These are phyloP conservation scores for Zootoca vivipara DNA, from an alignment of 2,113 vertebrate genomes.

Conservation along the genomic window DNA sequence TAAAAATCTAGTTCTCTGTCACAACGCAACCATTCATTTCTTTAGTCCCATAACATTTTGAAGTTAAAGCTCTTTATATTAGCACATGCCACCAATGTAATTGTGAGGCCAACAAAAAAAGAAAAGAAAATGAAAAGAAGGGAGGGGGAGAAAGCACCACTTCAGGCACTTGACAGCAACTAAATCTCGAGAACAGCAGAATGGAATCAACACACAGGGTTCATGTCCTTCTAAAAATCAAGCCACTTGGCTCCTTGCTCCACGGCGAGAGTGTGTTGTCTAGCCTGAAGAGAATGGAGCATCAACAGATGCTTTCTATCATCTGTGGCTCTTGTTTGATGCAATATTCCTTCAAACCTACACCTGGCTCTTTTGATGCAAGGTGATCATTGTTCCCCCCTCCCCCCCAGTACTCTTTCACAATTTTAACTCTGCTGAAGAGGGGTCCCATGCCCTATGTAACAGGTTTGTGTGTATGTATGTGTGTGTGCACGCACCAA, in stretches of 20 bases:
- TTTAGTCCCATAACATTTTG: slow-evolving; percentile 90
- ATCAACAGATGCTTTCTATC: slow-evolving; percentile 81
- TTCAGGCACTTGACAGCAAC: slow-evolving; percentile 99
- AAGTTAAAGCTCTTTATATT: slow-evolving; percentile 99
- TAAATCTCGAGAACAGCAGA: slow-evolving; percentile 98
- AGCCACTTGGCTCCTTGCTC: slow-evolving; percentile 85
- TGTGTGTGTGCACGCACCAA: slow-evolving; percentile 70
- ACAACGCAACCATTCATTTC: slow-evolving; percentile 82
- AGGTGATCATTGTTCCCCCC: slow-evolving; percentile 73
- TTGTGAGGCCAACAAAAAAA: slow-evolving; percentile 94
- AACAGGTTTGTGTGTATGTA: slow-evolving; percentile 77
- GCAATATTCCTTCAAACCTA: slow-evolving; percentile 83
- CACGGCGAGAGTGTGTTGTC: slow-evolving; percentile 81
- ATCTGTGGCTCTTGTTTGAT: slow-evolving; percentile 81
- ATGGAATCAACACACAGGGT: slow-evolving; percentile 89
- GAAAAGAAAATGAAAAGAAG: slow-evolving; percentile 36
- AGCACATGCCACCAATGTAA: slow-evolving; percentile 97
- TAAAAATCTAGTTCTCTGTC: slow-evolving; percentile 85
- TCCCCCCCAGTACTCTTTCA: slow-evolving; percentile 74
- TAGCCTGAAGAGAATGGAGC: slow-evolving; percentile 83
- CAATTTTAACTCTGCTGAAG: slow-evolving; percentile 82
- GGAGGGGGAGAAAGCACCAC: slow-evolving; percentile 92
- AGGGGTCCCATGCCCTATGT: slow-evolving; percentile 80
- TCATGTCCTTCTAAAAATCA: slow-evolving; percentile 85
- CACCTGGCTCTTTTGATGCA: slow-evolving; percentile 80